Evolutionary conservation across 2,113 vertebrate species (phyloP), one percentile per base, ranked within the genome.

Genomic region (Pandion haliaetus): DNA sequence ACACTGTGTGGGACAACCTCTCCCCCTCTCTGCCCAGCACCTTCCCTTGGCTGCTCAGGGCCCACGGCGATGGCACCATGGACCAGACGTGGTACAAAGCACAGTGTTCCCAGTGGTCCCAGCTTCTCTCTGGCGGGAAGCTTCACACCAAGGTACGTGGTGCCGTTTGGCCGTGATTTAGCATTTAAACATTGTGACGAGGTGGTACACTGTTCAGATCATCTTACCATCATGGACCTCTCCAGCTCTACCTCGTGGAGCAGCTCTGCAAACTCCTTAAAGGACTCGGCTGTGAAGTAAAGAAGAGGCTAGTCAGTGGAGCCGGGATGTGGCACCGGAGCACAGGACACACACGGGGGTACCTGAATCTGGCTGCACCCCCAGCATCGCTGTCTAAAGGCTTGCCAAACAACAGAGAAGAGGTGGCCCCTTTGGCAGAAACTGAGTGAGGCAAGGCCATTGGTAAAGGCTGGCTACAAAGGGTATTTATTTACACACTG

Each of bases 141-240:
- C 50, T 36, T 67, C 26, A 49, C 61, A 45, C 19, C 0, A 3
- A 73, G 45, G 29, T 32, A 32, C 2, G 0, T 1, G 29, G 50
- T 45, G 50, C 29, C 3, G 1, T n/a, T 14, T 23, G 78, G 70
- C 61, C 1, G 0, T 11, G 36, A 49, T 74, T 71, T 84, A 45
- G 57, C 45, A 34, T 32, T 80, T 42, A 73, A 71, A 29, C 3
- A 1, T 1, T 16, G 21, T 0, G 7, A n/a, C 0, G 2, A 79
- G 45, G 25, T 5, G 28, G 58, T 29, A 76, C n/a, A 15, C 20
- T 17, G 32, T 7, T 71, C 42, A 73, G 61, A 42, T 73, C 58
- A 79, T 61, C 98, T 98, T 98, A 99, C 99, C 99, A 99, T 98
- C 99, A 99, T 99, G 98, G 99, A 99, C 96, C 99, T 98, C 97